Base-by-base conservation (phyloP, 2,113 vertebrate genomes). In the Aplodontia rufa region DNA sequence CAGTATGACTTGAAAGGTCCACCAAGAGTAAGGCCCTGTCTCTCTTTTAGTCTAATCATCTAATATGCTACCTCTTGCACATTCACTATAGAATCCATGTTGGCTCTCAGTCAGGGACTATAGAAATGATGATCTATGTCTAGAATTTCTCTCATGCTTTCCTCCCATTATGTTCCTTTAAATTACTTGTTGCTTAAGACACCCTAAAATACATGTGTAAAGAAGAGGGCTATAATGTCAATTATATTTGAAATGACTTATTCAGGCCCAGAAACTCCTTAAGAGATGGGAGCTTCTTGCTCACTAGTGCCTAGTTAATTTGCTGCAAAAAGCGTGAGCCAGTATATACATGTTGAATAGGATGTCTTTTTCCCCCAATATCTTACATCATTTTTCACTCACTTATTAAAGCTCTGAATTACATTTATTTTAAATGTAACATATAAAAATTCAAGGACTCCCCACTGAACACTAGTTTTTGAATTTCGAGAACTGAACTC, bases 401-500 rank as follows among this genome's bases (percentile, higher is more conserved):
- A 78, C 4, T 51, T 96, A 62, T 30, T 93, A 79, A 85, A 93
- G 16, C 0, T 47, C 30, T 62, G n/a, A 88, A 79, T n/a, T 47
- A 62, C 53, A 76, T 66, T 69, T 95, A 60, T 74, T 45, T 28
- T 22, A 81, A 85, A 76, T n/a, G 11, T 32, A 88, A 81, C 19
- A 55, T 79, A 49, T 47, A 32, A 74, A 85, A 35, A 87, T 89
- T 87, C 32, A 74, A 51, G 11, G 84, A 66, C 3, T 75, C 8
- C 35, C 8, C 8, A 20, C 12, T 71, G 37, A 80, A 9, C 1
- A 47, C 26, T 47, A 80, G 0, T 37, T 91, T 72, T 82, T 82
- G 22, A 96, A 81, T 66, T 91, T 66, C 72, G 74, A 86, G 37
- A 89, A 85, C 8, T 62, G 30, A 85, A 66, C 26, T 49, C 8